These are phyloP conservation scores for Phodopus roborovskii DNA, from an alignment of 2,113 vertebrate genomes.

Conservation along the genomic window DNA sequence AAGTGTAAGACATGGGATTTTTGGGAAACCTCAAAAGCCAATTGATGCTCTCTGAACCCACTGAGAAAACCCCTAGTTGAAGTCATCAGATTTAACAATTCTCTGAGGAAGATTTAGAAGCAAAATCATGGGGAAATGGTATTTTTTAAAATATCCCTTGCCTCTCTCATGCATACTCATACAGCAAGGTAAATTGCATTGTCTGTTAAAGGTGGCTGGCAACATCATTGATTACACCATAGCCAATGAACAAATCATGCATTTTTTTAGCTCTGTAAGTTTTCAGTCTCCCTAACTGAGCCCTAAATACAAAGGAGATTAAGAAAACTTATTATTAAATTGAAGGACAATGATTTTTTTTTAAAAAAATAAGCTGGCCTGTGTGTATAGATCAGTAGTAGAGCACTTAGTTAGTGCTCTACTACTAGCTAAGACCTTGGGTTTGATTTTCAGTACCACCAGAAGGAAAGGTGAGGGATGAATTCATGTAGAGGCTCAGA, in stretches of 20 bases:
- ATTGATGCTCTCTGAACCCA: neutral
- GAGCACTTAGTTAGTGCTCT: no score
- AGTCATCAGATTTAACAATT: neutral
- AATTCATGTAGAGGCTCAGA: neutral
- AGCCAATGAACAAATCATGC: neutral
- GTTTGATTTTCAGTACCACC: neutral
- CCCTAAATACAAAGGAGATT: constrained; percentile 14
- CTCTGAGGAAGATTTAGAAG: constrained; percentile 9
- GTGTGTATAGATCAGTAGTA: neutral
- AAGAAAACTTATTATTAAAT: constrained; percentile 29
- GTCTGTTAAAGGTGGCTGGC: neutral
- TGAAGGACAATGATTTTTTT: constrained; percentile 3
- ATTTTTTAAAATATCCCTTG: neutral
- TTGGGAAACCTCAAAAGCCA: constrained; percentile 69
- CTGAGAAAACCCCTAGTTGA: neutral
- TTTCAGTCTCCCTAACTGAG: neutral
- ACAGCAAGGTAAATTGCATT: neutral
- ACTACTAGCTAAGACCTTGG: no score
- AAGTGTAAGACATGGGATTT: neutral
- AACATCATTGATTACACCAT: constrained; percentile 15
- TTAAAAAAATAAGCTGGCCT: neutral
- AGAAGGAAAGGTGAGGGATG: no score
- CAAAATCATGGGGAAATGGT: constrained; percentile 1
- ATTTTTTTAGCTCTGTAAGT: constrained; percentile 49
- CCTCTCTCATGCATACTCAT: neutral